Conservation (phyloP, 2,113 vertebrate species). For the Meleagris gallopavo region DNA sequence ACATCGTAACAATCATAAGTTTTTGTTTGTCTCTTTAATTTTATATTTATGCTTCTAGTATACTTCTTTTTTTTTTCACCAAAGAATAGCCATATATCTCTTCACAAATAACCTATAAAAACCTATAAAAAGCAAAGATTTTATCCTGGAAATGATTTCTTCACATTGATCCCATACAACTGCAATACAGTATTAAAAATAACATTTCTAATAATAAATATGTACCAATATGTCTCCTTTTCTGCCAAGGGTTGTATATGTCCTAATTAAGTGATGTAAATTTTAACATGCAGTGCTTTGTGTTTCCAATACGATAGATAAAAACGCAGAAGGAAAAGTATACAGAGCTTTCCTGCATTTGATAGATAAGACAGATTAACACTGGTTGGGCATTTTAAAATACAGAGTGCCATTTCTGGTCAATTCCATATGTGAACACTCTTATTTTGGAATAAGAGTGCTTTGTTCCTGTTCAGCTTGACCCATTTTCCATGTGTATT, state of each 20-base stretch:
- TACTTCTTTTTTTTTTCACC: not conserved
- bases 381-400: constrained; percentile 21
- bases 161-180: not conserved
- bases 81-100: not conserved
- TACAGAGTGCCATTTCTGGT: constrained; percentile 31
- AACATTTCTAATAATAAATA: not conserved
- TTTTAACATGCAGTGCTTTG: not conserved
- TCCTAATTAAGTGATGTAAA: not conserved
- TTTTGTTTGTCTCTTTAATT: not conserved
- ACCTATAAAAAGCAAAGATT: not conserved
- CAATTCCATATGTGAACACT: constrained; percentile 47
- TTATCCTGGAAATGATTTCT: not conserved
- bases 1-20: no score
- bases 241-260: not conserved
- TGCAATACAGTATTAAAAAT: not conserved
- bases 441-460: constrained; percentile 46
- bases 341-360: not conserved
- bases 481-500: constrained; percentile 52
- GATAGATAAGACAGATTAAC: constrained; percentile 45
- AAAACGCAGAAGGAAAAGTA: not conserved
- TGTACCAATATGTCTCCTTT: not conserved
- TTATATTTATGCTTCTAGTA: not conserved
- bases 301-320: not conserved
- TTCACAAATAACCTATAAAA: no score
- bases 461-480: constrained; percentile 59